Evolutionary conservation across 2,888 invertebrate genomes (phyloP).

Genomic region (Drosophila subquinaria): DNA sequence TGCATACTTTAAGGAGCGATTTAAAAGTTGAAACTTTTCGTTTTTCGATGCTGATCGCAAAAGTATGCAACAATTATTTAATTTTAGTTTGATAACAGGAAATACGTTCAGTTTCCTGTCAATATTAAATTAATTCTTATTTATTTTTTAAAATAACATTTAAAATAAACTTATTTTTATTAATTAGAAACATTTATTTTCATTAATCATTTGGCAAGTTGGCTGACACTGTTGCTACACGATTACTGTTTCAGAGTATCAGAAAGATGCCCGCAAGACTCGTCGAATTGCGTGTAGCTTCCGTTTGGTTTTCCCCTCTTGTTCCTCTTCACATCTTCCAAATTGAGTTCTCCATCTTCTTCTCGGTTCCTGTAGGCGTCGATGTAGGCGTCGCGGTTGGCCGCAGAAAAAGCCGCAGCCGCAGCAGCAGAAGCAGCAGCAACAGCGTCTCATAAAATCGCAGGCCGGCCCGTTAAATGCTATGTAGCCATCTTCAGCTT

Average conservation of each 20-base stretch:
- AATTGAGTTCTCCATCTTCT: neutral
- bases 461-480: constrained; percentile 50
- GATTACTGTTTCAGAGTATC: constrained; percentile 22
- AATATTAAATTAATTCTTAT: neutral
- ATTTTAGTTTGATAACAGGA: no score
- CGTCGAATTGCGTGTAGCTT: constrained; percentile 64
- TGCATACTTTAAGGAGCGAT: neutral
- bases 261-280: constrained; percentile 50
- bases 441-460: constrained; percentile 48
- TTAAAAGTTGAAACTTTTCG: neutral
- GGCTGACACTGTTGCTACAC: neutral
- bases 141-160: neutral
- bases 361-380: constrained; percentile 12
- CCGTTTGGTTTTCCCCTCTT: constrained; percentile 20
- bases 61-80: neutral
- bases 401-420: constrained; percentile 26
- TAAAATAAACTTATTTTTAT: neutral
- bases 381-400: constrained; percentile 39
- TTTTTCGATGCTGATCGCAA: neutral
- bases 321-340: neutral
- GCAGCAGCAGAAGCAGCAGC: neutral
- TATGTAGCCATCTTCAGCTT: constrained; percentile 24
- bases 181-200: neutral
- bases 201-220: neutral
- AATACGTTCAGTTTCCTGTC: no score